These are phyloP conservation scores for Dreissena polymorpha DNA, from an alignment of 1,140 invertebrate species.

Conservation along the genomic window DNA sequence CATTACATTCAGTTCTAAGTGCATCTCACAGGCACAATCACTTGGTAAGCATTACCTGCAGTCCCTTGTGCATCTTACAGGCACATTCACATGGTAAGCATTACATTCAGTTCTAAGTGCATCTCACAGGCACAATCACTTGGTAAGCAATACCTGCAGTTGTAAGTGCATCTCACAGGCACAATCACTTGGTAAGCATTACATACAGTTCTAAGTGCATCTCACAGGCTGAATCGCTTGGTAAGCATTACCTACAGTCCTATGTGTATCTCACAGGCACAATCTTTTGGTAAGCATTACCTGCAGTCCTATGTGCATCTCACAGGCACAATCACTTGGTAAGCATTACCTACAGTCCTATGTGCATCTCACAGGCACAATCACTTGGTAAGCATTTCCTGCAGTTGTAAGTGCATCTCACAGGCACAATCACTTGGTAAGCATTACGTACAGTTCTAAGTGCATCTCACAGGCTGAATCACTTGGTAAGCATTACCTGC, in stretches of 20 bases:
- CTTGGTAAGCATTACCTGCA: slow-evolving; percentile 68
- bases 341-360: slow-evolving; percentile 58
- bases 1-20: slow-evolving; percentile 62
- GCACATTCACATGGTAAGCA: slow-evolving; percentile 72
- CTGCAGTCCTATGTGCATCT: slow-evolving; percentile 63
- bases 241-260: slow-evolving; percentile 62
- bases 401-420: slow-evolving; percentile 61
- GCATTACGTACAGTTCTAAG: slow-evolving; percentile 57
- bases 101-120: slow-evolving; percentile 63
- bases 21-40: slow-evolving; percentile 65
- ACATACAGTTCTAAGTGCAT: slow-evolving; percentile 61
- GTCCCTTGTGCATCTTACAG: slow-evolving; percentile 62
- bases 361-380: slow-evolving; percentile 63
- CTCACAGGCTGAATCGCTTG: slow-evolving; percentile 69
- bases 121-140: slow-evolving; percentile 66
- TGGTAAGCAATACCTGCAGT: slow-evolving; percentile 67
- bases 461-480: slow-evolving; percentile 67
- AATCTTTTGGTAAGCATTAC: slow-evolving; percentile 72
- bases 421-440: slow-evolving; percentile 72
- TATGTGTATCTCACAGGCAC: slow-evolving; percentile 63
- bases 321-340: slow-evolving; percentile 71
- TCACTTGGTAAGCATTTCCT: slow-evolving; percentile 72
- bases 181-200: slow-evolving; percentile 73
- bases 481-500: slow-evolving; percentile 68
- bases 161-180: slow-evolving; percentile 63